Evolutionary conservation across 2,113 vertebrate genomes (phyloP).

Genomic region (Falcunculus frontatus): DNA sequence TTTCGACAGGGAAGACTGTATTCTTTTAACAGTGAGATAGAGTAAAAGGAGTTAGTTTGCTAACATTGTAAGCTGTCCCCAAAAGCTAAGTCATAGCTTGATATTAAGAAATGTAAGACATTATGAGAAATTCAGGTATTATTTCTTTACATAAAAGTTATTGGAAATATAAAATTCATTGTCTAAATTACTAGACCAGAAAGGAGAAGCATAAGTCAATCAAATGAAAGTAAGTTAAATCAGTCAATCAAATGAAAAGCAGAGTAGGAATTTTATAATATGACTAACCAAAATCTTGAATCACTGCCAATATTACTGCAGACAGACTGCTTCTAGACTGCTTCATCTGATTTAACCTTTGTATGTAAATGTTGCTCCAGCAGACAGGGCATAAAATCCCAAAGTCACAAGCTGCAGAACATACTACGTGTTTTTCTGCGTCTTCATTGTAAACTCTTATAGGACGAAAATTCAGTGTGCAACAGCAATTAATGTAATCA

Average conservation of each 20-base stretch:
- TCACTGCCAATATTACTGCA: neutral
- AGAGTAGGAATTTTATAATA: neutral
- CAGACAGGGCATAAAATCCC: neutral
- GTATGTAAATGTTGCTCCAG: neutral
- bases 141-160: neutral
- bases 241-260: neutral
- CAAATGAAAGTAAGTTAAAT: neutral
- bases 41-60: neutral
- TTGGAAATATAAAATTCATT: neutral
- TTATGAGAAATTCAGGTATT: neutral
- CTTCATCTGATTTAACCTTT: conserved; percentile 1
- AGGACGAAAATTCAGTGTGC: neutral
- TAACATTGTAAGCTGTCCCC: neutral
- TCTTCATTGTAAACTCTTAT: neutral
- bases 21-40: neutral
- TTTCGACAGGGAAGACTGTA: neutral
- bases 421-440: neutral
- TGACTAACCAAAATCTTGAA: neutral
- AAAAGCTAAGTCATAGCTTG: neutral
- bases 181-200: neutral
- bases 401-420: neutral
- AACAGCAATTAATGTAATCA: neutral
- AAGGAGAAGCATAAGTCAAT: neutral
- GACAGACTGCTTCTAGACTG: neutral
- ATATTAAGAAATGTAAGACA: neutral